Evolutionary conservation across 64 coral and sea anemone genomes (phyloP), one percentile per base, ranked within the genome.

Genomic region (Pachyseris speciosa): DNA sequence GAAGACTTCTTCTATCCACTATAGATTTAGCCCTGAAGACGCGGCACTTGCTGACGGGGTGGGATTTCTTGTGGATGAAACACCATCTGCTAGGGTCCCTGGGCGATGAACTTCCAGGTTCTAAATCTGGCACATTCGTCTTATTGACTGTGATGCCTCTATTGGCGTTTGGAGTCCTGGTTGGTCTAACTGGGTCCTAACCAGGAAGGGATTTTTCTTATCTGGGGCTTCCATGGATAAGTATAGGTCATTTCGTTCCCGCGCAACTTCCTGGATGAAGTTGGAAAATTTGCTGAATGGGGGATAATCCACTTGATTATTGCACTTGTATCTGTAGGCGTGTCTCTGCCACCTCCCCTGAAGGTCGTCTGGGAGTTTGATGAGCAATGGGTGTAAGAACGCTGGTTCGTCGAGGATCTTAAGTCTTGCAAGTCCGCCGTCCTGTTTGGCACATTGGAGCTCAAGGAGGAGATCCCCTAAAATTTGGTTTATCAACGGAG

Each of bases 291-390:
- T 47, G 0, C 22, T 33, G 22, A 24, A 94, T 88, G 50, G 84
- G 59, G 6, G 84, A 75, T 45, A 94, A 6, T 94, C 92, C 7
- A 33, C 76, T 5, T 20, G 26, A 11, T 83, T 31, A 13, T 80
- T 27, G 24, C 22, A 63, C 26, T 88, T 88, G 63, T 83, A 88
- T 3, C 67, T 51, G 64, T 79, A 94, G 9, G 92, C 86, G 32
- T 88, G 85, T 16, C 77, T 58, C 75, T 94, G 92, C 92, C 92
- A 94, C 12, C 85, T 88, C 27, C 37, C 27, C 37, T 94, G 92
- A 19, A 94, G 61, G n/a, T 83, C 89, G 26, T 55, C 67, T 0
- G 89, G 89, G 37, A 91, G 13, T 22, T 91, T 84, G 16, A 26
- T 16, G 17, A 91, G 57, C n/a, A 94, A 33, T 66, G 91, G 91